Evolutionary conservation across 2,888 invertebrate genomes (phyloP).

Genomic region (Epistrophe eligans): DNA sequence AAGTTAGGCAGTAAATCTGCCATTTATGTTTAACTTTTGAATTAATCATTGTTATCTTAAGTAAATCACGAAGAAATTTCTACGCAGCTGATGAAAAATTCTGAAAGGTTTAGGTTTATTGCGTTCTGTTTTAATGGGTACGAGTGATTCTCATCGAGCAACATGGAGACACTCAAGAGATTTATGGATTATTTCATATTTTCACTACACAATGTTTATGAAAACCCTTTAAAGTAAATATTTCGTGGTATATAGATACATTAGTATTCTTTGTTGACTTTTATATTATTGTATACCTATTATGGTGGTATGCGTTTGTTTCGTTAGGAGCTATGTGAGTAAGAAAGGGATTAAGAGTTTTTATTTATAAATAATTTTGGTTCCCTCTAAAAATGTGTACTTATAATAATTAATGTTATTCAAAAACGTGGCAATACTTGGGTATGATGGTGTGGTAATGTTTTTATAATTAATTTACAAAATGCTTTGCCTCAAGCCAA

Average conservation of each 20-base stretch:
- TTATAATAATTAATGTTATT: not conserved
- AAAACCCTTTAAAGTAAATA: conserved; percentile 14
- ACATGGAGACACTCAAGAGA: conserved; percentile 20
- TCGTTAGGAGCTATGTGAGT: not conserved
- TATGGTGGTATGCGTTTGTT: not conserved
- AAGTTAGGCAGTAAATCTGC: conserved; percentile 66
- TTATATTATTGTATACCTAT: conserved; percentile 12
- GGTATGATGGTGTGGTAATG: not conserved
- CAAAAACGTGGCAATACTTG: conserved; percentile 2
- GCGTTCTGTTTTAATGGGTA: conserved; percentile 15
- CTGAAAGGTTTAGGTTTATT: not conserved
- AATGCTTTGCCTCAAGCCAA: too few species aligned
- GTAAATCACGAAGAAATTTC: conserved; percentile 50
- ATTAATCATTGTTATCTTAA: conserved; percentile 70
- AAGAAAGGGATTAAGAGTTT: not conserved
- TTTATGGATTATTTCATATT: conserved; percentile 54
- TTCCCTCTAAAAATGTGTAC: not conserved
- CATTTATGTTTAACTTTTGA: conserved; percentile 60
- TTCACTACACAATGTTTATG: conserved; percentile 3
- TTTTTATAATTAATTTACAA: not conserved
- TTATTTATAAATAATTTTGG: not conserved
- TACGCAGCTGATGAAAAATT: conserved; percentile 42
- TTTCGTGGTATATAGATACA: not conserved
- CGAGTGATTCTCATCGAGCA: not conserved
- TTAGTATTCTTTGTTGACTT: conserved; percentile 23